phyloP scores from a whole-genome alignment of 2,797 vertebrate species.

The Nyctibius grandis region DNA sequence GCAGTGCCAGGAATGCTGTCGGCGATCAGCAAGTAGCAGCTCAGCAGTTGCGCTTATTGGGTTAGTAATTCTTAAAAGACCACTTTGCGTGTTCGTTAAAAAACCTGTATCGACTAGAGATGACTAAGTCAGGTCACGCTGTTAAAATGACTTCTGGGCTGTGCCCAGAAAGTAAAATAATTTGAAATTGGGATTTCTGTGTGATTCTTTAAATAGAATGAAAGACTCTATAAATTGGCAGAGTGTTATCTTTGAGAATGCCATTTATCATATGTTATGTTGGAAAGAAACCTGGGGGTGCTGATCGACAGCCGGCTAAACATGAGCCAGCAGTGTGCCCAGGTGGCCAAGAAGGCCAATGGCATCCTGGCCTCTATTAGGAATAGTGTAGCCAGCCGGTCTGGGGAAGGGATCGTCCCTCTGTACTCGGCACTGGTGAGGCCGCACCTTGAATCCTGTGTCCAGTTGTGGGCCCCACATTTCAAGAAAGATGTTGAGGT shows the following conservation, averaged over 20 bases:
- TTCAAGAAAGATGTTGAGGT: too few species aligned
- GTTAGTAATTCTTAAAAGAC: neutral
- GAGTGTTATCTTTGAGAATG: neutral
- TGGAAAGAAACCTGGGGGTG: too few species aligned
- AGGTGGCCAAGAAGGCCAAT: too few species aligned
- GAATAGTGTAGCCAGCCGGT: too few species aligned
- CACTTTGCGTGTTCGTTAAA: neutral
- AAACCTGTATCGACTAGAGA: neutral
- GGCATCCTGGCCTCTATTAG: too few species aligned
- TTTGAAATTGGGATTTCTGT: neutral
- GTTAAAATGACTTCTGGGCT: neutral
- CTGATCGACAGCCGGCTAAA: too few species aligned
- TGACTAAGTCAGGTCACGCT: fast-evolving
- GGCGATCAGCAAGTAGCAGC: neutral
- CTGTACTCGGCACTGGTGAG: too few species aligned
- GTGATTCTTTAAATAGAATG: neutral
- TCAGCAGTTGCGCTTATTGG: fast-evolving
- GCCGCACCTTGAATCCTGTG: too few species aligned
- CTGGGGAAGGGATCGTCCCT: too few species aligned
- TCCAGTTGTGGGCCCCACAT: too few species aligned
- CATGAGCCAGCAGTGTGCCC: too few species aligned
- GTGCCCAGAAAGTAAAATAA: neutral
- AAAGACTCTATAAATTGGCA: fast-evolving
- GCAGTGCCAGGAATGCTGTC: neutral
- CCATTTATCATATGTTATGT: fast-evolving